A percentile compares a stretch with the other conserved stretches of the same genome.
Evolutionary conservation across 1,140 invertebrate genomes (phyloP).

Genomic region (Cydia amplana): DNA sequence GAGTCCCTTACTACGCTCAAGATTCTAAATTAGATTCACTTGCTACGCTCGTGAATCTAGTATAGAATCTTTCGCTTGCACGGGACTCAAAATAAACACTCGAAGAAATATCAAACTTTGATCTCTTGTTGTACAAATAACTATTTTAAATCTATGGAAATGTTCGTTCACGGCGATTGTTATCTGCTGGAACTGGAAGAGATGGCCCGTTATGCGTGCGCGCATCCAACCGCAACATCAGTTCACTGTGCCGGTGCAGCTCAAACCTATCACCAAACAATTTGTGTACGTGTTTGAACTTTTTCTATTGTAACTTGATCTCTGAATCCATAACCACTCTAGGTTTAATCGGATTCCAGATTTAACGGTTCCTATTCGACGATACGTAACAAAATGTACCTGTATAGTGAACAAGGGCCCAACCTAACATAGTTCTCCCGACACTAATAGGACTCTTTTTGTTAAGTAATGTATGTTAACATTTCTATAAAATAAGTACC

Average conservation of each 20-base stretch:
- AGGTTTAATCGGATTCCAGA: background rate
- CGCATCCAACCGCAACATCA: conserved; percentile 26
- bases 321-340: background rate
- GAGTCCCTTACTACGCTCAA: too few relatives aligned
- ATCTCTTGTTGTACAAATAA: too few relatives aligned
- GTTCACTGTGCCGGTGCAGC: conserved; percentile 1
- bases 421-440: background rate
- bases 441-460: background rate
- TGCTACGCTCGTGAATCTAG: too few relatives aligned
- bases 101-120: too few relatives aligned
- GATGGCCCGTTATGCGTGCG: conserved; percentile 29
- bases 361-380: background rate
- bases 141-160: conserved; percentile 9
- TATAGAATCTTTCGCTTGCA: too few relatives aligned
- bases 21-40: too few relatives aligned
- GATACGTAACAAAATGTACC: background rate
- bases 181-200: conserved; percentile 30
- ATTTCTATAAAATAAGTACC: too few relatives aligned
- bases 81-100: too few relatives aligned
- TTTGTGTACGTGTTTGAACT: background rate
- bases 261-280: background rate
- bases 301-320: background rate
- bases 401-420: background rate
- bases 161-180: conserved; percentile 12
- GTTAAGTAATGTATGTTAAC: background rate